Conservation (phyloP, 1,140 invertebrate genomes). For the Saccostrea cuccullata region DNA sequence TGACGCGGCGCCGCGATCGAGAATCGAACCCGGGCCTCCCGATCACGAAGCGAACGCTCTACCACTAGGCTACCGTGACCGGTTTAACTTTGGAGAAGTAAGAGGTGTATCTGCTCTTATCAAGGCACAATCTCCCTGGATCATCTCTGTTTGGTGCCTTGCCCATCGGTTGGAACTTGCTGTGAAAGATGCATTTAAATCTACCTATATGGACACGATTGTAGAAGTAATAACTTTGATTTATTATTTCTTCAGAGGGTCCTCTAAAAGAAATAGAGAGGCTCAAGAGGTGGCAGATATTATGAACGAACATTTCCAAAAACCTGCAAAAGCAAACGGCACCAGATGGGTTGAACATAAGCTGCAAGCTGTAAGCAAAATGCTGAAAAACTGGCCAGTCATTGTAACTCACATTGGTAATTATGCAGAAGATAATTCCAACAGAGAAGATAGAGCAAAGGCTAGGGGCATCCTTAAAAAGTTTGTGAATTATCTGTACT, state of each 20-base stretch:
- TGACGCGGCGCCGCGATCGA: too few species aligned
- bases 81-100: background rate
- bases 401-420: constrained; percentile 49
- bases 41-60: too few species aligned
- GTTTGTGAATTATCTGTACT: too few species aligned
- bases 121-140: background rate
- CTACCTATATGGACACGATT: constrained; percentile 51
- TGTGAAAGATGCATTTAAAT: constrained; percentile 55
- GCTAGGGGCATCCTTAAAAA: constrained; percentile 34
- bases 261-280: constrained; percentile 54
- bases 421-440: constrained; percentile 50
- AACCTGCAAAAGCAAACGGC: constrained; percentile 51
- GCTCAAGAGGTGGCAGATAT: constrained; percentile 49
- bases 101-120: background rate
- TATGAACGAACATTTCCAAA: constrained; percentile 47
- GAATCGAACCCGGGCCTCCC: too few species aligned
- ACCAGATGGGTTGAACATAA: constrained; percentile 54
- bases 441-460: constrained; percentile 50
- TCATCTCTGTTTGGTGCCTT: constrained; percentile 51
- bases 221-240: constrained; percentile 45
- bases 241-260: constrained; percentile 55
- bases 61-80: too few species aligned
- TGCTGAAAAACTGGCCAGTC: constrained; percentile 47
- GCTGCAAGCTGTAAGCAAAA: constrained; percentile 39
- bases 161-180: constrained; percentile 55